Base-by-base conservation (phyloP, 1,140 invertebrate species). In the Zaprionus inermis region DNA sequence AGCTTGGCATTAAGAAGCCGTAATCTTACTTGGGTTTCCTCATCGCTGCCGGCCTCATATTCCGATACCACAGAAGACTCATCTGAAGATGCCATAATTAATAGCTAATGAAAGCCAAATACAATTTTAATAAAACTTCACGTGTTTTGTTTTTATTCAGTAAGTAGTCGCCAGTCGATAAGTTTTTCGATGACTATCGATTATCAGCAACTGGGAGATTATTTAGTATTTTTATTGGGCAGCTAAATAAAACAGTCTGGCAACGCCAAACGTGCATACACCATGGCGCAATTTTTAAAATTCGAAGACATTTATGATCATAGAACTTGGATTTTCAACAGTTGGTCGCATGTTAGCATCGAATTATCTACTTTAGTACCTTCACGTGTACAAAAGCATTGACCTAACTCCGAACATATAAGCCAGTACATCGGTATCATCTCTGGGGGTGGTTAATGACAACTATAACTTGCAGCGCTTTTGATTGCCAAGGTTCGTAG, bases 401-500 rank as follows among this genome's bases (percentile, higher is more conserved):
- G 79, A 79, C 81, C 71, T 63, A 76, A 64, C 70, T 72, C n/a
- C 30, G 20, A 11, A 22, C 55, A 81, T 44, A 70, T 61, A 38
- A 67, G 51, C 54, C 44, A 67, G 60, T 72, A 76, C 58, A 76
- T 78, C 56, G 34, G 36, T 41, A 61, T 61, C 58, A 63, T 61
- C 30, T 18, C 20, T 18, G 56, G 30, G 58, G 61, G 76, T 63
- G 51, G 56, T 73, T 86, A 77, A 77, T 69, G 79, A 77, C 68
- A 74, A 73, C 72, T 66, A 86, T 88, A 76, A 88, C 61, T 79
- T 86, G 67, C 78, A 58, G 32, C 44, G 22, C 30, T 63, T 81
- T 82, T 82, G 72, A 88, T 77, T 72, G 76, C 82, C 79, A 86
- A 76, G 72, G 79, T 49, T 76, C 54, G 76, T 57, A 54, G 52